Evolutionary conservation across 2,113 vertebrate species (phyloP).

Genomic region (Oryzias melastigma): DNA sequence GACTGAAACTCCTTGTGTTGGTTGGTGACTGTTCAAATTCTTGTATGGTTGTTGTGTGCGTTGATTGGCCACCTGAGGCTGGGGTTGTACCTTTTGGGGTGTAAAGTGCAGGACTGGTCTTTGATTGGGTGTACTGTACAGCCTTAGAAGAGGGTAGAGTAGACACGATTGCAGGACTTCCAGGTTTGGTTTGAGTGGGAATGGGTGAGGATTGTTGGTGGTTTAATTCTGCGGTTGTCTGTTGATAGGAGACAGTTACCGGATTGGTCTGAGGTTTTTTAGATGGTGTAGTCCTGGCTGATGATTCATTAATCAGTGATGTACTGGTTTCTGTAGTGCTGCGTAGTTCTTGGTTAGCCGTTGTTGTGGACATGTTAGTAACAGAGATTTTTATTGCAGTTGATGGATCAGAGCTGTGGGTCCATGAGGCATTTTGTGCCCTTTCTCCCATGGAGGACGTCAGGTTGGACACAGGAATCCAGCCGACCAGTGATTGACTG

Average conservation of each 20-base stretch:
- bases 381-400: conserved; percentile 3
- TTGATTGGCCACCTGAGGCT: background rate
- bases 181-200: background rate
- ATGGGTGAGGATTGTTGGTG: background rate
- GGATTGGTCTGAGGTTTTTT: background rate
- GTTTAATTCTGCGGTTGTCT: background rate
- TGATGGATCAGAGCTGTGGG: conserved; percentile 16
- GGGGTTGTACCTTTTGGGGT: background rate
- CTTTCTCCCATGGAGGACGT: conserved; percentile 16
- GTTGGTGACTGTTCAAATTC: background rate
- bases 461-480: background rate
- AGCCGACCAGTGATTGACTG: conserved; percentile 1
- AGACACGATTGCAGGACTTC: background rate
- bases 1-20: background rate
- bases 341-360: background rate
- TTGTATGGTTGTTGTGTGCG: background rate
- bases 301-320: background rate
- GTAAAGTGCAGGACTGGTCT: background rate
- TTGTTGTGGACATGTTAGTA: background rate
- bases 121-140: background rate
- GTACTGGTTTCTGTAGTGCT: background rate
- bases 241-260: background rate
- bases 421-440: conserved; percentile 15
- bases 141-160: background rate
- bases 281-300: background rate